A percentile compares a stretch with the other conserved stretches of the same genome.
phyloP scores from a whole-genome alignment of 35 echinoderm and acorn worm species.

The Heliocidaris tuberculata region DNA sequence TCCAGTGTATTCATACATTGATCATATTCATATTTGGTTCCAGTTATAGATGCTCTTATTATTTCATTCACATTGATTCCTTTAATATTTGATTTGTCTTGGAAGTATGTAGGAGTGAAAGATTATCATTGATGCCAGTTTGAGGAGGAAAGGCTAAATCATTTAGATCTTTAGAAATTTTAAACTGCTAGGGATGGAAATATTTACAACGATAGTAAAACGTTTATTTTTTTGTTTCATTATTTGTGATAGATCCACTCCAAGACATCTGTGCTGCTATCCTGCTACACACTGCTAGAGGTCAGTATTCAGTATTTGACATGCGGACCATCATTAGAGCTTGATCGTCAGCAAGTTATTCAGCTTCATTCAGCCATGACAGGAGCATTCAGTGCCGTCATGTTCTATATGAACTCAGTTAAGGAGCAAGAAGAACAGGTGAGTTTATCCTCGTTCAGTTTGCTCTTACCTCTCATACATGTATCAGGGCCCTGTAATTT shows the following conservation, averaged over 20 bases:
- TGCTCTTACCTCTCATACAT: not conserved
- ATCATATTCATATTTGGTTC: too few species aligned
- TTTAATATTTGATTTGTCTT: too few species aligned
- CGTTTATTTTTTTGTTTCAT: not conserved
- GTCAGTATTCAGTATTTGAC: conserved; percentile 67
- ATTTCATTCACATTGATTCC: too few species aligned
- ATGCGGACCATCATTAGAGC: conserved; percentile 61
- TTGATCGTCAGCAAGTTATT: conserved; percentile 67
- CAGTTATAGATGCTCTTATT: too few species aligned
- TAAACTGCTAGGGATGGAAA: too few species aligned
- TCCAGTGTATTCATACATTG: too few species aligned
- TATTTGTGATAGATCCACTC: conserved; percentile 46
- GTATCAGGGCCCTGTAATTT: not conserved
- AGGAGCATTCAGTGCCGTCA: conserved; percentile 82
- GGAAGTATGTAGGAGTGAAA: too few species aligned
- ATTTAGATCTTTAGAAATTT: too few species aligned
- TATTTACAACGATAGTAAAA: too few species aligned
- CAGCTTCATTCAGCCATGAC: conserved; percentile 86
- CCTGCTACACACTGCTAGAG: conserved; percentile 87
- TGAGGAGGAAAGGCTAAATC: too few species aligned
- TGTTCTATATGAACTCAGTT: conserved; percentile 56
- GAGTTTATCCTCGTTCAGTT: not conserved
- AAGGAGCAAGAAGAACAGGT: conserved; percentile 43
- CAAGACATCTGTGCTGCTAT: conserved; percentile 69
- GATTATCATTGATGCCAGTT: too few species aligned